Conservation (phyloP, 2,113 vertebrate species). For the Sinocyclocheilus rhinocerous region DNA sequence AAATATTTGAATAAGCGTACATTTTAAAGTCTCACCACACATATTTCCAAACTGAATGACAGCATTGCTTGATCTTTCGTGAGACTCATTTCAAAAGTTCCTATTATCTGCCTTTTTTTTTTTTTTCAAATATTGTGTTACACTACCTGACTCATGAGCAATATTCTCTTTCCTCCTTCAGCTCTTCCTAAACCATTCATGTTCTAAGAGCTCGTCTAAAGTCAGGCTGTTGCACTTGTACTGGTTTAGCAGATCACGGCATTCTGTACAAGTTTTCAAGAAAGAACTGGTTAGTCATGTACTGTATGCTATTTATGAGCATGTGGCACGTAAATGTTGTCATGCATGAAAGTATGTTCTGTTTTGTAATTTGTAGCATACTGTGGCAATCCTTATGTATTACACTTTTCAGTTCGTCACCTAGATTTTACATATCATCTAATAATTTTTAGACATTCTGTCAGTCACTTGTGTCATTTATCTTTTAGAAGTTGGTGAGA, state of each 20-base stretch:
- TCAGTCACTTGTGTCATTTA: neutral
- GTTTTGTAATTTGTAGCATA: neutral
- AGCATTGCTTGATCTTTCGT: neutral
- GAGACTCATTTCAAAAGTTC: neutral
- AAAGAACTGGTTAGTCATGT: neutral
- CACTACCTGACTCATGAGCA: neutral
- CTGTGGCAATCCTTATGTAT: no score
- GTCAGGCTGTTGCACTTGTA: neutral
- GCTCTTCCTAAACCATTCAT: conserved; percentile 8
- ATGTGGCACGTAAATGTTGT: neutral
- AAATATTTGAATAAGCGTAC: neutral
- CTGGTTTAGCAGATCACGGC: neutral
- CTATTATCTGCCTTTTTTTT: neutral
- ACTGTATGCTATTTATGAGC: neutral
- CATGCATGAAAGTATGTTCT: neutral
- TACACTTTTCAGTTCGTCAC: no score
- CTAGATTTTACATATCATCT: no score
- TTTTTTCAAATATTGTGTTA: neutral
- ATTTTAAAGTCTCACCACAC: neutral
- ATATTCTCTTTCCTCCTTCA: neutral
- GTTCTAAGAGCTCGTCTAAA: neutral
- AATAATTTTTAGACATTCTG: neutral
- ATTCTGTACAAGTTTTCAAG: neutral
- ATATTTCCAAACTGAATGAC: neutral
- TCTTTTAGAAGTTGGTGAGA: neutral